A percentile compares a stretch with the other conserved stretches of the same genome.
Evolutionary conservation across 1,140 invertebrate species (phyloP).

Genomic region (Platorchestia sp.): DNA sequence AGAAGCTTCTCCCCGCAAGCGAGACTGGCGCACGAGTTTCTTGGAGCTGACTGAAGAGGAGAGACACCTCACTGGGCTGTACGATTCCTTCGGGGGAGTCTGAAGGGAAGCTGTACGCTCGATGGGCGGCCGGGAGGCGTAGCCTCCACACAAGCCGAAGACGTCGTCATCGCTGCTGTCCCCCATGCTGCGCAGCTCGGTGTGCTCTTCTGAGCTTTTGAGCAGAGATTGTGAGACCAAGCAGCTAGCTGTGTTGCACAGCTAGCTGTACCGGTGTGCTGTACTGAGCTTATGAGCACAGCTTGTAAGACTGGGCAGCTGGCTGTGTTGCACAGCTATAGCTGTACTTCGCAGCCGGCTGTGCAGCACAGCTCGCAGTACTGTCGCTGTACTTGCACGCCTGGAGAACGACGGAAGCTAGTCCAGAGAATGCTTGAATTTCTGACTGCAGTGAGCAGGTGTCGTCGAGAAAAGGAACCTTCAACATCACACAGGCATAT

Average conservation of each 20-base stretch:
- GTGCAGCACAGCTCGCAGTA: background rate
- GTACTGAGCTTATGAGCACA: no score
- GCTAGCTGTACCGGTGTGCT: background rate
- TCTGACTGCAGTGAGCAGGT: background rate
- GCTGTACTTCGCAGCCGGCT: background rate
- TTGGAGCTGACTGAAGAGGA: background rate
- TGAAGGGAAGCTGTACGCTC: slow-evolving; percentile 12
- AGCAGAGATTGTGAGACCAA: no score
- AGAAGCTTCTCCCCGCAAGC: background rate
- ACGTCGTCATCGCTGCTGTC: slow-evolving; percentile 49
- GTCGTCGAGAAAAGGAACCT: background rate
- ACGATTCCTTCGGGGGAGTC: background rate
- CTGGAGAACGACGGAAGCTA: background rate
- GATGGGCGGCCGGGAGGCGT: slow-evolving; percentile 51
- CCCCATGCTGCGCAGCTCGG: background rate
- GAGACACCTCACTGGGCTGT: background rate
- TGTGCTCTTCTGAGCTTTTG: no score
- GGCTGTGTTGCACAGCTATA: background rate
- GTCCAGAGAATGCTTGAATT: background rate
- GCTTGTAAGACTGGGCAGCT: no score
- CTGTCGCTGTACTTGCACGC: background rate
- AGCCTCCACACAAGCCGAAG: slow-evolving; percentile 48
- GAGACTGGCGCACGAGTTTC: background rate
- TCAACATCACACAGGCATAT: background rate
- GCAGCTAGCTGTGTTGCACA: background rate